A percentile compares a stretch with the other conserved stretches of the same genome.
phyloP scores from a whole-genome alignment of 2,113 vertebrate genomes.

The Panurus biarmicus region DNA sequence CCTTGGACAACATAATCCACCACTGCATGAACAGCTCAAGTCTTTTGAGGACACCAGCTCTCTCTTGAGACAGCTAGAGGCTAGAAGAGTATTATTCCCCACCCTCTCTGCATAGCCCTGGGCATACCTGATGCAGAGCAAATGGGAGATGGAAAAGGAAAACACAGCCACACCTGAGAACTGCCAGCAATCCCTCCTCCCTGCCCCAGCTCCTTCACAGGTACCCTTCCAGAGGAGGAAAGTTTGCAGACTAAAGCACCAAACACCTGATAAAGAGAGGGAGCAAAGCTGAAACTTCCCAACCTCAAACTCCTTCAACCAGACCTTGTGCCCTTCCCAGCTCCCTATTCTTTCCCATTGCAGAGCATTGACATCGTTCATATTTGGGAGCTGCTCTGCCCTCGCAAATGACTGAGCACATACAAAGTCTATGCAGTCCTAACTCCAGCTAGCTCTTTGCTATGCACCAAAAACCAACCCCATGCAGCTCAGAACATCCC shows the following conservation, averaged over 20 bases:
- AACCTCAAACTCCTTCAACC: neutral
- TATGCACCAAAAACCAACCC: neutral
- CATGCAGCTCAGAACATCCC: neutral
- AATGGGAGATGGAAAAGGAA: neutral
- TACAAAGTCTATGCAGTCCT: neutral
- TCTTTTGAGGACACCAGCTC: neutral
- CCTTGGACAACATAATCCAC: neutral
- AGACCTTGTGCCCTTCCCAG: neutral
- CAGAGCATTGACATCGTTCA: neutral
- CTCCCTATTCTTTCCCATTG: neutral
- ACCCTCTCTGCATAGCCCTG: neutral
- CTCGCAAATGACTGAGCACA: neutral
- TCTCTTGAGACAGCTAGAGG: neutral
- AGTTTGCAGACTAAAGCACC: neutral
- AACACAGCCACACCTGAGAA: neutral
- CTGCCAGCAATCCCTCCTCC: neutral
- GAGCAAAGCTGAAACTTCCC: neutral
- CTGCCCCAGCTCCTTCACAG: neutral
- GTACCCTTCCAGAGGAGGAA: neutral
- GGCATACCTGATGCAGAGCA: neutral
- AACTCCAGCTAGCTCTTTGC: constrained; percentile 7
- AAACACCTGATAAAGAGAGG: neutral
- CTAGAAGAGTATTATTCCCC: neutral
- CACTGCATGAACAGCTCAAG: neutral
- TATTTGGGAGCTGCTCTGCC: neutral